Evolutionary conservation across 37 sponge, comb jelly and placozoan species (phyloP).

Genomic region (Axinella damicornis): DNA sequence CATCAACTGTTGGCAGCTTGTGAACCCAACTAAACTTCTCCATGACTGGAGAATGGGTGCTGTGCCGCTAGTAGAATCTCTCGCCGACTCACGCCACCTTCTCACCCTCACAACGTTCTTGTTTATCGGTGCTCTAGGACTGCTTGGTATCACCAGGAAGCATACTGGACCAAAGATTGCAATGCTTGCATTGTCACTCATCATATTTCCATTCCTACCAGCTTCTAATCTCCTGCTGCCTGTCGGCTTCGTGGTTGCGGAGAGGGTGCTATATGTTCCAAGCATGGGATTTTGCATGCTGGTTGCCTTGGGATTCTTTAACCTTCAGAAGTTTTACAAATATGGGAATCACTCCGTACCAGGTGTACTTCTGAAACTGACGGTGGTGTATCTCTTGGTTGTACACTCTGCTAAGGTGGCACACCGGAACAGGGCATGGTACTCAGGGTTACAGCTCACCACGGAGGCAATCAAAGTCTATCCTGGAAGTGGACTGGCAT

Average conservation of each 20-base stretch:
- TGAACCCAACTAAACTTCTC: slow-evolving; percentile 75
- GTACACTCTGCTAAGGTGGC: slow-evolving; percentile 69
- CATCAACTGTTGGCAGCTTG: slow-evolving; percentile 78
- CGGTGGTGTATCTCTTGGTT: slow-evolving; percentile 35
- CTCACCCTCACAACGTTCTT: slow-evolving; percentile 64
- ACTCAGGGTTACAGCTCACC: slow-evolving; percentile 64
- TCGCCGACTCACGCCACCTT: slow-evolving; percentile 71
- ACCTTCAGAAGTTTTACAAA: background rate
- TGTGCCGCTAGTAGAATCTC: slow-evolving; percentile 70
- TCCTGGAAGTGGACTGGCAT: slow-evolving; percentile 74
- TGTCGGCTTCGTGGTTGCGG: slow-evolving; percentile 97
- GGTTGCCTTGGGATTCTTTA: slow-evolving; percentile 23
- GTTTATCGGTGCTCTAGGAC: slow-evolving; percentile 14
- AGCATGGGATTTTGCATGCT: slow-evolving; percentile 68
- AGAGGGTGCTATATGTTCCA: slow-evolving; percentile 89
- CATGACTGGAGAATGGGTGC: slow-evolving; percentile 91
- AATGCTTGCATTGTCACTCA: slow-evolving; percentile 65
- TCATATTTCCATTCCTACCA: slow-evolving; percentile 87
- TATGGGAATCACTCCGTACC: background rate
- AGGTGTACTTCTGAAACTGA: background rate
- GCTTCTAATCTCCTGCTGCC: slow-evolving; percentile 90
- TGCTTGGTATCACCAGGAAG: background rate
- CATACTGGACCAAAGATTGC: background rate
- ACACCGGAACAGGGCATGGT: slow-evolving; percentile 78
- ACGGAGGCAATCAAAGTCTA: slow-evolving; percentile 67